Base-by-base conservation (phyloP, 2,888 invertebrate genomes). In the Athalia cordata region DNA sequence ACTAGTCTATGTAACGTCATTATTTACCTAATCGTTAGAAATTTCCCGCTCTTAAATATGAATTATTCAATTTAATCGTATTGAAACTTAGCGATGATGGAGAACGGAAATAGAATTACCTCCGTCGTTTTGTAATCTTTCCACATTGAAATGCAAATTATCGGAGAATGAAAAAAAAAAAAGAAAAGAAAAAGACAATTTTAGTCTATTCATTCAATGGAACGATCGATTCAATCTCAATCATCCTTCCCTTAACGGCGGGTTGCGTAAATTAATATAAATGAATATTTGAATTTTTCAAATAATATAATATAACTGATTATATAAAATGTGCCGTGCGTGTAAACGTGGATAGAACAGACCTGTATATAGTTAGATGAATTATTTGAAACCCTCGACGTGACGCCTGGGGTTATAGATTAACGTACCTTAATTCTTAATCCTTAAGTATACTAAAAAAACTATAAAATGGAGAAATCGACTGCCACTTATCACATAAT, bases 311-410 rank as follows among this genome's bases (percentile, higher is more conserved):
- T 29, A 29, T 29, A 29, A 29, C 29, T 29, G 2, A 29, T 29
- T 29, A 29, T 29, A 29, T 29, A 29, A 29, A 0, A 9, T n/a
- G 74, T 47, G 57, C 45, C 43, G 62, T 70, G 77, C 61, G 77
- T 68, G 70, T 74, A 50, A 29, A 45, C 47, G 70, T 57, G 64
- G 78, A 64, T 72, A 45, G 55, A 62, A 62, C 70, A 55, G 68
- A 62, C 49, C 52, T 84, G 84, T 84, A 84, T 79, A 84, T 84
- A 84, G 78, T 82, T 83, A 83, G 82, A 81, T 77, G 81, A 84
- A 83, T 85, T 84, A 82, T 83, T 82, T 78, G 80, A 74, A 55
- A 49, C 67, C 77, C 9, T 47, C 15, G 29, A 62, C 52, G 52
- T 64, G 62, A 75, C 50, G 62, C 75, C 50, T 11, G 43, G 75